These are phyloP conservation scores for Tipula helvola DNA, from an alignment of 2,888 invertebrate genomes.

Conservation along the genomic window DNA sequence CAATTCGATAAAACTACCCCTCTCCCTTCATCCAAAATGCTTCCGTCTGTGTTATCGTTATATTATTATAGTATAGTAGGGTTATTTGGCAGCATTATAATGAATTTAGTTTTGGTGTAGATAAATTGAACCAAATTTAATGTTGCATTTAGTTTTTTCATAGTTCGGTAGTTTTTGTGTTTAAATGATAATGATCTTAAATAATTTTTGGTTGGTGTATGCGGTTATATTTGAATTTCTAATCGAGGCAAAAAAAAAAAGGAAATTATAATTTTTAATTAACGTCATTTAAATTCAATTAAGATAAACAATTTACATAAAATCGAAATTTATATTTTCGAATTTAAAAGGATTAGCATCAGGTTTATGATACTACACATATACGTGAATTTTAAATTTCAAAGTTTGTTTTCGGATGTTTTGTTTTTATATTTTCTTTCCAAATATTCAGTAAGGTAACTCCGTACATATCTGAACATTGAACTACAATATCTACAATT, in stretches of 20 bases:
- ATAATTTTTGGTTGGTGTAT: background rate
- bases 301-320: constrained; percentile 4
- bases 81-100: background rate
- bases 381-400: too few species aligned
- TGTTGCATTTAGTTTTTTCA: background rate
- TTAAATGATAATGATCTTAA: background rate
- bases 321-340: background rate
- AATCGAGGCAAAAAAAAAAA: background rate
- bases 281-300: constrained; percentile 4
- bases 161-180: background rate
- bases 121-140: background rate
- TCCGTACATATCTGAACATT: too few species aligned
- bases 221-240: background rate
- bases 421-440: too few species aligned
- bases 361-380: background rate
- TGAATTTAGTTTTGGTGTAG: constrained; percentile 4
- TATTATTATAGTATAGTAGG: background rate
- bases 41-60: background rate
- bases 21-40: background rate
- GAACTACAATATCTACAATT: background rate
- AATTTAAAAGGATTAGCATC: background rate
- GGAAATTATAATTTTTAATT: constrained; percentile 4
- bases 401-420: too few species aligned
- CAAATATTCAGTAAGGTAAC: too few species aligned
- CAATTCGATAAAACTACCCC: background rate